Percentiles rank a stretch among this genome's conserved stretches.
Evolutionary conservation across 37 sponge, comb jelly and placozoan species (phyloP).

Genomic region (Ephydatia muelleri): DNA sequence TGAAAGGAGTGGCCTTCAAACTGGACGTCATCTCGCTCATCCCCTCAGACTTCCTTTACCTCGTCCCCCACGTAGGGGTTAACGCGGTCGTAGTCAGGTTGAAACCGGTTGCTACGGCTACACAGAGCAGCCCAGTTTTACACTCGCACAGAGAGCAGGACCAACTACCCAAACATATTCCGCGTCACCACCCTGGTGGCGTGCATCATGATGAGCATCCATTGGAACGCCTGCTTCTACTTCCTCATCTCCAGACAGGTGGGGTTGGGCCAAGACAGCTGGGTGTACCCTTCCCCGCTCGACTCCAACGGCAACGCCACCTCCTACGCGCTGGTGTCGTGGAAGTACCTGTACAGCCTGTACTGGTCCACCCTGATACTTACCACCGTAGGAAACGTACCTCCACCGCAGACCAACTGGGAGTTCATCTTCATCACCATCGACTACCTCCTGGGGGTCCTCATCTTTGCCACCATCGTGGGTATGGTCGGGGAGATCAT

Average conservation of each 20-base stretch:
- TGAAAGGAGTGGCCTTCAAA: conserved; percentile 61
- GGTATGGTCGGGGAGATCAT: conserved; percentile 92
- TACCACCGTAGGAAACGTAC: conserved; percentile 94
- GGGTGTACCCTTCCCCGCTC: conserved; percentile 71
- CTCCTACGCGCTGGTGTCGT: conserved; percentile 36
- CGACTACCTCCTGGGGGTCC: conserved; percentile 87
- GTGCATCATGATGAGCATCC: conserved; percentile 83
- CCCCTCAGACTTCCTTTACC: conserved; percentile 82
- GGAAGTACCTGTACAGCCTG: conserved; percentile 85
- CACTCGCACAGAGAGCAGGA: conserved; percentile 76
- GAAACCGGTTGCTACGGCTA: conserved; percentile 53
- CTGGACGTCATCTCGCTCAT: conserved; percentile 83
- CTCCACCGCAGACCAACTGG: conserved; percentile 66
- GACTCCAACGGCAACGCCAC: conserved; percentile 35
- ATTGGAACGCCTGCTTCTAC: conserved; percentile 93
- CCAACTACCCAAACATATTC: conserved; percentile 86
- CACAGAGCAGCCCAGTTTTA: conserved; percentile 72
- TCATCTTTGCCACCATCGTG: conserved; percentile 96
- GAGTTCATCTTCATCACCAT: conserved; percentile 89
- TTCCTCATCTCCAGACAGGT: conserved; percentile 84
- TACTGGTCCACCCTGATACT: conserved; percentile 96
- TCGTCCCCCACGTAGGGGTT: conserved; percentile 41
- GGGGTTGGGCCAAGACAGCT: conserved; percentile 81
- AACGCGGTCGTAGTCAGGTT: conserved; percentile 55
- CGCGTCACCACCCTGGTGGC: conserved; percentile 69